Evolutionary conservation across 2,113 vertebrate genomes (phyloP).

Genomic region (Nothobranchius furzeri): DNA sequence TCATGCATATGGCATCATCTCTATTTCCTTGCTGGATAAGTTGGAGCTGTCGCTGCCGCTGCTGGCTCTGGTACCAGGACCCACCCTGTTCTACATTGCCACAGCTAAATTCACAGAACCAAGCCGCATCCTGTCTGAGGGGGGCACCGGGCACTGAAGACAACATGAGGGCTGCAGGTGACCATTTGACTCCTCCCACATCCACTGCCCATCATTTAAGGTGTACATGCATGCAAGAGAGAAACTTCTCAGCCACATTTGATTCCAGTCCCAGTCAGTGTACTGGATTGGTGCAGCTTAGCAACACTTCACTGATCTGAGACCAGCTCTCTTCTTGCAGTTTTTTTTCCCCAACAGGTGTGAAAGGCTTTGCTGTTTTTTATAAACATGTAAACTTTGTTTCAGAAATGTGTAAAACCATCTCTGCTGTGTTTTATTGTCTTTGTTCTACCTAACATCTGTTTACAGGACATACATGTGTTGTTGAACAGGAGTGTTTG

Average conservation of each 20-base stretch:
- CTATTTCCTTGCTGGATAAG: conserved; percentile 93
- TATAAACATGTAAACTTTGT: neutral
- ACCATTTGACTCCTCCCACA: too few relatives aligned
- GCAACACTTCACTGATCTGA: too few relatives aligned
- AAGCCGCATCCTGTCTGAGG: conserved; percentile 91
- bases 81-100: conserved; percentile 93
- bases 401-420: neutral
- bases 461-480: too few relatives aligned
- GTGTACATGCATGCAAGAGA: too few relatives aligned
- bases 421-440: neutral
- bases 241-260: too few relatives aligned
- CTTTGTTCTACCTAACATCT: neutral
- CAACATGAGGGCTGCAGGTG: neutral
- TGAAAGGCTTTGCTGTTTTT: neutral
- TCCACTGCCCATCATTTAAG: too few relatives aligned
- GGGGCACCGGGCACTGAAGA: conserved; percentile 88
- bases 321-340: too few relatives aligned
- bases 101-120: conserved; percentile 96
- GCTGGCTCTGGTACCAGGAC: conserved; percentile 90
- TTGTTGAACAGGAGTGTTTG: too few relatives aligned
- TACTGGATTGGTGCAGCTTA: too few relatives aligned
- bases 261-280: too few relatives aligned
- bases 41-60: conserved; percentile 91
- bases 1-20: conserved; percentile 97
- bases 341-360: neutral